Percentiles rank a stretch among this genome's conserved stretches.
phyloP scores from a whole-genome alignment of 2,113 vertebrate species.

The Xenopus laevis region DNA sequence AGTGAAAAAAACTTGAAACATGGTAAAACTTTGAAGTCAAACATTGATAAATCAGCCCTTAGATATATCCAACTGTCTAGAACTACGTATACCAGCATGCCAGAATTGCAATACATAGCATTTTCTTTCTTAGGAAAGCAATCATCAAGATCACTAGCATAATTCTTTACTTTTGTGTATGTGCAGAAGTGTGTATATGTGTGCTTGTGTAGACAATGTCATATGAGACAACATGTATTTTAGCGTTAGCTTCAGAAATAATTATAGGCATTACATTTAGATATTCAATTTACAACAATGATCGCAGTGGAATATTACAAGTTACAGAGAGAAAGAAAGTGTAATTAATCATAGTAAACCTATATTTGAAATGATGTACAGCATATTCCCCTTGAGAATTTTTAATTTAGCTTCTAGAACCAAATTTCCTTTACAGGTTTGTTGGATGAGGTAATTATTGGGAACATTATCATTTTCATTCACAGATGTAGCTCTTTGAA shows the following conservation, averaged over 20 bases:
- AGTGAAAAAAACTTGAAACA: no score
- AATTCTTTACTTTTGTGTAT: no score
- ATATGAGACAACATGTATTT: not conserved
- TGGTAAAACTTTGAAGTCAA: no score
- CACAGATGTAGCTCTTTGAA: constrained; percentile 36
- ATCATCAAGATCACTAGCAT: no score
- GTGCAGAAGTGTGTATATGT: no score
- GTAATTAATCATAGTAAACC: constrained; percentile 49
- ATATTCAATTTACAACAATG: not conserved
- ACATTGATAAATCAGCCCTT: no score
- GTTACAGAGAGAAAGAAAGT: not conserved
- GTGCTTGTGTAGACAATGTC: no score
- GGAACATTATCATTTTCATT: constrained; percentile 49
- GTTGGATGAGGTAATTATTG: constrained; percentile 48
- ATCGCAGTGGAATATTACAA: not conserved
- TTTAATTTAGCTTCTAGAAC: constrained; percentile 50
- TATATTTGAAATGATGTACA: constrained; percentile 52
- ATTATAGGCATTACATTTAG: not conserved
- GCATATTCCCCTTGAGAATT: constrained; percentile 34
- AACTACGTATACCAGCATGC: no score
- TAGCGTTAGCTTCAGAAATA: not conserved
- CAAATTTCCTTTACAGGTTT: constrained; percentile 44
- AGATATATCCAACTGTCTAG: no score
- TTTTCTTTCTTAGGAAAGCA: no score
- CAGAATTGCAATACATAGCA: no score